Base-by-base conservation (phyloP, 2,888 invertebrate genomes). In the Spodoptera exigua region DNA sequence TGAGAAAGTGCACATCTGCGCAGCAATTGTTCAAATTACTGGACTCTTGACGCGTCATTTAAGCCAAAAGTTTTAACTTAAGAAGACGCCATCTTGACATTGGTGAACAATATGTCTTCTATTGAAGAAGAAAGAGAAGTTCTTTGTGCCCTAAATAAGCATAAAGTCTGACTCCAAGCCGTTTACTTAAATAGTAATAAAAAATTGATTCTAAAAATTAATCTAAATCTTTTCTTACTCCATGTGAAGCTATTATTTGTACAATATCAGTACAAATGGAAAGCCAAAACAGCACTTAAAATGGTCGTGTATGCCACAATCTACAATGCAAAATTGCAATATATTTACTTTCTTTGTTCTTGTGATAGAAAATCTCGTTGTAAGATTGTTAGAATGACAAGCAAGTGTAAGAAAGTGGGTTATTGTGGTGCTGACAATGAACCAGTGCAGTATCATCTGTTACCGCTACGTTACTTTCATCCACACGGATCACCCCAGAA, bases 321-420 rank as follows among this genome's bases (percentile, higher is more conserved):
- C 2, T 18, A 37, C 58, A 62, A 47, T 47, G 3, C 9, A 47
- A 48, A 49, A 56, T 49, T 14, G 37, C 36, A 62, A 17, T 21
- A 12, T 57, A 44, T n/a, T n/a, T n/a, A n/a, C 36, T 70, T 46
- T 56, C 64, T 44, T 71, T 68, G 39, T 54, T 67, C 40, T 55
- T 37, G 4, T 18, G 44, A 36, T 54, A 61, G 46, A 57, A 70
- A 65, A 69, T 74, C 48, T 74, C 34, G 57, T 27, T 46, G 40
- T 52, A 44, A 57, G 40, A 53, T 43, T 56, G 47, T 67, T 61
- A 53, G 53, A 76, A 62, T 76, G 60, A 70, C 65, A 72, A 58
- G 52, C 57, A 61, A 60, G 54, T 57, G 48, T 52, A 35, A 57
- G 76, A 76, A 74, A 74, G 73, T 74, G 57, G 67, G 63, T 64